These are phyloP conservation scores for Melanostoma mellinum DNA, from an alignment of 2,888 invertebrate species.

Conservation along the genomic window DNA sequence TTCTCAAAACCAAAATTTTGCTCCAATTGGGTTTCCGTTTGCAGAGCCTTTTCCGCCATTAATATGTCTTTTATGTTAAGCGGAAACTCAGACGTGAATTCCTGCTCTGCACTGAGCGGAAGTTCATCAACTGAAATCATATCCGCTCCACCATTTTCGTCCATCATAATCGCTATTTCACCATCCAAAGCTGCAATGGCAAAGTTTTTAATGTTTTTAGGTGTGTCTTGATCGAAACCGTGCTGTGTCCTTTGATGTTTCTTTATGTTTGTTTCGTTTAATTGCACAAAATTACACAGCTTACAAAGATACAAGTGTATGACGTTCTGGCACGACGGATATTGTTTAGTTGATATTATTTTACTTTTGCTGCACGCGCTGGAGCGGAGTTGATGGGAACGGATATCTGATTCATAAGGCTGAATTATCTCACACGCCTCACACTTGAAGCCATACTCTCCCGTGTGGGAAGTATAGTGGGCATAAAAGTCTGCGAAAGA, in stretches of 20 bases:
- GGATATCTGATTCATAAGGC: conserved; percentile 74
- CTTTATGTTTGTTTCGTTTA: conserved; percentile 75
- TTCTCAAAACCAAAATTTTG: not conserved
- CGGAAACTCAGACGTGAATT: conserved; percentile 31
- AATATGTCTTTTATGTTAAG: conserved; percentile 55
- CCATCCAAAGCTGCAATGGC: conserved; percentile 74
- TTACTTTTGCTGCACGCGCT: conserved; percentile 72
- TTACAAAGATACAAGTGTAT: conserved; percentile 74
- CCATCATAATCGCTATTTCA: conserved; percentile 23
- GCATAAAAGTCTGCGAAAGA: conserved; percentile 73
- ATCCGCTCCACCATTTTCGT: not conserved
- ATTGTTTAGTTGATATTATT: conserved; percentile 69
- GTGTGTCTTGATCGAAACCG: conserved; percentile 43
- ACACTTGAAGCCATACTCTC: conserved; percentile 76
- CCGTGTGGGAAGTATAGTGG: conserved; percentile 75
- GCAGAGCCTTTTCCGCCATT: not conserved
- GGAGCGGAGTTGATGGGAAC: conserved; percentile 72
- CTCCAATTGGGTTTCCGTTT: not conserved
- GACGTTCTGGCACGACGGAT: conserved; percentile 68
- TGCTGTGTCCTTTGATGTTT: conserved; percentile 76
- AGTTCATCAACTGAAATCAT: not conserved
- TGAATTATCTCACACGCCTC: conserved; percentile 71
- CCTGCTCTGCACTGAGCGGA: conserved; percentile 22
- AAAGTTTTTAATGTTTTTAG: conserved; percentile 65
- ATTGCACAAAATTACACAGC: conserved; percentile 75